Evolutionary conservation across 2,113 vertebrate species (phyloP), one percentile per base, ranked within the genome.

Genomic region (Psammodynastes pulverulentus): DNA sequence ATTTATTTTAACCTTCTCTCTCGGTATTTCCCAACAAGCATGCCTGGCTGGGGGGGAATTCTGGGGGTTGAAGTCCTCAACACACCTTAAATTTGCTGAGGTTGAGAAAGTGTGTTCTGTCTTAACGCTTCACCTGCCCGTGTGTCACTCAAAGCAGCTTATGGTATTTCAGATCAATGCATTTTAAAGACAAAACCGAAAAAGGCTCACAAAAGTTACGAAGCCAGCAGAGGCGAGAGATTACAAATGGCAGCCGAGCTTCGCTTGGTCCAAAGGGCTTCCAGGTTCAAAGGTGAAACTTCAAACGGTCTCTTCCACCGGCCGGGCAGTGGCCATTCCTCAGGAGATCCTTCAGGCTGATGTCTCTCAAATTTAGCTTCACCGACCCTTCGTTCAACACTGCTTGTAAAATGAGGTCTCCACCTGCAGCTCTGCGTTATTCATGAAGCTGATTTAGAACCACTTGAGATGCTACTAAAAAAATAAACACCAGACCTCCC

Each of bases 381-480:
- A 3, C 46, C 45, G 10, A 29, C 9, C 34, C 24, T 88, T 1
- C 56, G 46, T 84, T 56, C 17, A 52, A 84, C 21, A 17, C 92
- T 79, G 85, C 34, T 67, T 89, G 10, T n/a, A n/a, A 67, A n/a
- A n/a, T 12, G 12, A 13, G 58, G 29, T n/a, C 58, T 53, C 53
- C 45, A 87, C 29, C 17, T 53, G 86, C 51, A 86, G 21, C 6
- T 94, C 12, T 1, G 12, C 29, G 5, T 49, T n/a, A 1, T 0
- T 9, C 26, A 23, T 10, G 23, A 45, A 58, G 10, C 26, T 62
- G 58, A n/a, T n/a, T 67, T 67, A 67, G 13, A n/a, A n/a, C 92
- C 79, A 54, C 91, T 17, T 17, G 0, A 5, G 0, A 2, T 3
- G 0, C 0, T 23, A 1, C 29, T 15, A n/a, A 54, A 0, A 46